A percentile compares a stretch with the other conserved stretches of the same genome.
Evolutionary conservation across 1,140 invertebrate species (phyloP).

Genomic region (Phortica variegata): DNA sequence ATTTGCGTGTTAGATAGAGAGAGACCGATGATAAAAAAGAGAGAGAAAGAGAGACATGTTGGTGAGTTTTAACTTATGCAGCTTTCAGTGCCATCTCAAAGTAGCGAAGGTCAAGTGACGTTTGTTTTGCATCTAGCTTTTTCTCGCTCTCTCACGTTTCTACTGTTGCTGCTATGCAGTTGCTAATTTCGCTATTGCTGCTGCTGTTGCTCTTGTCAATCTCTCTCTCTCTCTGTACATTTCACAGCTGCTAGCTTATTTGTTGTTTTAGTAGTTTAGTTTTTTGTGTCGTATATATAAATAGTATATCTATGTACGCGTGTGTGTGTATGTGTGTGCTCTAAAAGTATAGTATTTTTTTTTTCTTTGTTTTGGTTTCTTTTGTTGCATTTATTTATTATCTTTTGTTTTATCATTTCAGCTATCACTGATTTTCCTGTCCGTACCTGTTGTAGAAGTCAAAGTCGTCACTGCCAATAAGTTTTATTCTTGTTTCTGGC

Average conservation of each 20-base stretch:
- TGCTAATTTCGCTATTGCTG: not conserved
- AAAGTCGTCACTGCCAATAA: constrained; percentile 1
- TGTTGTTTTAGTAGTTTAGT: too few relatives aligned
- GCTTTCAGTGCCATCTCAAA: constrained; percentile 11
- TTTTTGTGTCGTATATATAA: constrained; percentile 6
- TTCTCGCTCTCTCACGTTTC: too few relatives aligned
- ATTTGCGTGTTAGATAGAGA: not conserved
- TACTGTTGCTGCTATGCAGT: not conserved
- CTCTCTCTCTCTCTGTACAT: too few relatives aligned
- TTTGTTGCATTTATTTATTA: constrained; percentile 1
- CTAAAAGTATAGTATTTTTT: constrained; percentile 1
- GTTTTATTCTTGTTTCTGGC: too few relatives aligned
- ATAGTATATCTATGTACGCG: constrained; percentile 4
- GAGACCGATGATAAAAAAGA: constrained; percentile 4
- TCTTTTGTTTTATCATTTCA: constrained; percentile 9
- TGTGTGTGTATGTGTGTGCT: constrained; percentile 1
- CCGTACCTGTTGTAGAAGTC: constrained; percentile 1
- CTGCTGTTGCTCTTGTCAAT: not conserved
- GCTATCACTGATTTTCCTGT: constrained; percentile 20
- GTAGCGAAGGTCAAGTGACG: constrained; percentile 32
- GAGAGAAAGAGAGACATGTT: not conserved
- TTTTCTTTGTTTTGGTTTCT: too few relatives aligned
- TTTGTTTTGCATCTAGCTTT: constrained; percentile 11
- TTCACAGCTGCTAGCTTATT: too few relatives aligned
- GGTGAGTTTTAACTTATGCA: constrained; percentile 14